phyloP scores from a whole-genome alignment of 2,888 invertebrate species.

The Lysandra bellargus region DNA sequence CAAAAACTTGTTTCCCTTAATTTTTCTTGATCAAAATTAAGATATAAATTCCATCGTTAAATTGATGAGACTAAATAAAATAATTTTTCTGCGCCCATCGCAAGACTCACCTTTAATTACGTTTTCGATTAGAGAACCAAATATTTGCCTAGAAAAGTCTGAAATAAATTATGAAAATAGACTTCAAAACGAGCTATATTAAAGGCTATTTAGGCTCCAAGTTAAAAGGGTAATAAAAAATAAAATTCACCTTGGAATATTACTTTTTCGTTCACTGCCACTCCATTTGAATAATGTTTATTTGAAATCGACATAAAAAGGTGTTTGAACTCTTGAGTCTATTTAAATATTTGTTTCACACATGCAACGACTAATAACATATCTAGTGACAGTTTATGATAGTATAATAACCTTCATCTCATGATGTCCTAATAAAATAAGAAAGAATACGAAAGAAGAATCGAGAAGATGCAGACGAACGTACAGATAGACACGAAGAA shows the following conservation, averaged over 20 bases:
- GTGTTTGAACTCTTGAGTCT: background rate
- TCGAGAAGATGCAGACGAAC: constrained; percentile 84
- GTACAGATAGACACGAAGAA: constrained; percentile 87
- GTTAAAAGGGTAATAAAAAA: background rate
- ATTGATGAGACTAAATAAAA: constrained; percentile 12
- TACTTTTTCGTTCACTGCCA: background rate
- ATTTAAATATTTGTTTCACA: background rate
- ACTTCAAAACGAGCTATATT: background rate
- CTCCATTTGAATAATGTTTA: background rate
- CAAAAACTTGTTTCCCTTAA: background rate
- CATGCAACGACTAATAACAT: too few species aligned
- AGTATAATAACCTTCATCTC: too few species aligned
- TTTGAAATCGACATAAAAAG: background rate
- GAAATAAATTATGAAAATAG: background rate
- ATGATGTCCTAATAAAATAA: too few species aligned
- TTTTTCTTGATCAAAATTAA: background rate
- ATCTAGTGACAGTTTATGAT: too few species aligned
- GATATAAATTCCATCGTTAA: background rate
- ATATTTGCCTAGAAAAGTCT: background rate
- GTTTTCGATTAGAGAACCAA: background rate
- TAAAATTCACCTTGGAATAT: background rate
- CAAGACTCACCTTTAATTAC: background rate
- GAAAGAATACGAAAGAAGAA: background rate
- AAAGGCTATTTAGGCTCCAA: background rate
- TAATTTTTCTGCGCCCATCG: background rate